Conservation (phyloP, 1,140 invertebrate species). For the Scaptomyza graminum region DNA sequence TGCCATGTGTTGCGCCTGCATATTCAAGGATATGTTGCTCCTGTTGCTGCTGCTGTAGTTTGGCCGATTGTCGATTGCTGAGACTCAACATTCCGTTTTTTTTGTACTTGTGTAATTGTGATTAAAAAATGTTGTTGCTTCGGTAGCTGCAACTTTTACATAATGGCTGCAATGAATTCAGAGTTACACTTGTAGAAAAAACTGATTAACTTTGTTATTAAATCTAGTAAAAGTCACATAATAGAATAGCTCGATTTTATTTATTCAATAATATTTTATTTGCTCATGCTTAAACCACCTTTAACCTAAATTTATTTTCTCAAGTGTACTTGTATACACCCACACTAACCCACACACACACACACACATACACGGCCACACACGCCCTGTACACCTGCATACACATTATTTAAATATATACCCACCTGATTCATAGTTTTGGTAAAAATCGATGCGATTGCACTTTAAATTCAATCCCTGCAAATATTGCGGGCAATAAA, state of each 20-base stretch:
- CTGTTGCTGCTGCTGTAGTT: slow-evolving; percentile 19
- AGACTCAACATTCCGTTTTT: slow-evolving; percentile 31
- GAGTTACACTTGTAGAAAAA: no score
- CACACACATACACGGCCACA: no score
- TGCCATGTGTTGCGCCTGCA: slow-evolving; percentile 42
- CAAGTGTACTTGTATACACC: slow-evolving; percentile 1
- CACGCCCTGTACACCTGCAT: no score
- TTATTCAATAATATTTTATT: no score
- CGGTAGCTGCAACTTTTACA: no score
- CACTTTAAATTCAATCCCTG: slow-evolving; percentile 8
- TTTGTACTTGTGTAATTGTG: neutral
- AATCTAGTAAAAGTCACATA: no score
- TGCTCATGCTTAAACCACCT: no score
- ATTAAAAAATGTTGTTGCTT: neutral
- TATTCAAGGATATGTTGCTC: slow-evolving; percentile 21
- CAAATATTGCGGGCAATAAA: slow-evolving; percentile 2
- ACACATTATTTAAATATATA: slow-evolving; percentile 18
- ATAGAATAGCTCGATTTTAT: no score
- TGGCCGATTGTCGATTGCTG: slow-evolving; percentile 22
- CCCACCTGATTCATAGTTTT: slow-evolving; percentile 3
- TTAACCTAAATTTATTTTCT: no score
- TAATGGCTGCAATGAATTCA: no score
- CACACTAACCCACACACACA: no score
- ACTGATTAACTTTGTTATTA: no score
- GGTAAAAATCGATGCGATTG: slow-evolving; percentile 32